phyloP scores from a whole-genome alignment of 2,888 invertebrate species.

The Lingula anatina region DNA sequence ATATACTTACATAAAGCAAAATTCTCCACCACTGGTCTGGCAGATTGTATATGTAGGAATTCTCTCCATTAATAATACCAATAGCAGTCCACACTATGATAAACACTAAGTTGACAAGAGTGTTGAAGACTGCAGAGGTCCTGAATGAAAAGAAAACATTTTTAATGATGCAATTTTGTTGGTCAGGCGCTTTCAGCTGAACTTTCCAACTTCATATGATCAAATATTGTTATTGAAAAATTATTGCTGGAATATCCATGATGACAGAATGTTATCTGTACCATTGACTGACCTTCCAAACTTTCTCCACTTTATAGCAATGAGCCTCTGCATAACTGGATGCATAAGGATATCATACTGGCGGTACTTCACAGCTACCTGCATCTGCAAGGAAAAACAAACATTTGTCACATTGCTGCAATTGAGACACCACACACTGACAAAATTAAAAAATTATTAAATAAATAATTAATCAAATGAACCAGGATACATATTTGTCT shows the following conservation, averaged over 20 bases:
- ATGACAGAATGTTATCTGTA: not conserved
- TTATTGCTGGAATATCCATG: not conserved
- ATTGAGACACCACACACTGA: too few relatives aligned
- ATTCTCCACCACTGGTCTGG: conserved; percentile 45
- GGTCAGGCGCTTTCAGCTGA: not conserved
- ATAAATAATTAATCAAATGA: too few relatives aligned
- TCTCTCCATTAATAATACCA: conserved; percentile 36
- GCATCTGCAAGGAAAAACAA: conserved; percentile 21
- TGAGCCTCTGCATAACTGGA: conserved; percentile 23
- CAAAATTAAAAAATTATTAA: too few relatives aligned
- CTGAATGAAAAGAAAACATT: conserved; percentile 18
- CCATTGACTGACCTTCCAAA: conserved; percentile 42
- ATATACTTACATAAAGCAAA: conserved; percentile 28
- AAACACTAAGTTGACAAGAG: conserved; percentile 38
- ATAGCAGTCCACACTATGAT: conserved; percentile 44
- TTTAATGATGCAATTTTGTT: not conserved
- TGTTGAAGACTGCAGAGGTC: conserved; percentile 26
- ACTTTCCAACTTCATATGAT: not conserved
- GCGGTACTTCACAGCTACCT: conserved; percentile 32
- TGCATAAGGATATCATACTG: conserved; percentile 39
- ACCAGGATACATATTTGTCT: too few relatives aligned
- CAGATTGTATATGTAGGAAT: conserved; percentile 31
- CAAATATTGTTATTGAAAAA: not conserved
- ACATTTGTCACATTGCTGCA: too few relatives aligned
- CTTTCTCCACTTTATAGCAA: conserved; percentile 31